Conservation (phyloP, 2,113 vertebrate genomes). For the Gallinago jamesoni region DNA sequence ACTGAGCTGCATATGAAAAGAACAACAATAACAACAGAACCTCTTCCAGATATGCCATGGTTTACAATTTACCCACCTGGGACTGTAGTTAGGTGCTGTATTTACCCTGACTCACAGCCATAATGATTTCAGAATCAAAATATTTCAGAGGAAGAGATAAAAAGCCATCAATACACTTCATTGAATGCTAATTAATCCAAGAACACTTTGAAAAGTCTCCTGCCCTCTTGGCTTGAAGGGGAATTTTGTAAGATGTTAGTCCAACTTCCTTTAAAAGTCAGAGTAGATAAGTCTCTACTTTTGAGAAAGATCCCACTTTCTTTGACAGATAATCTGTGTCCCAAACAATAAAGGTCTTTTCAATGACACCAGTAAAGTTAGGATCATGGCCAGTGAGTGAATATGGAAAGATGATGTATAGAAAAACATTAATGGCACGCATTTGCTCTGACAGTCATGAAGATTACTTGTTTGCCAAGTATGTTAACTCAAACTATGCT, state of each 20-base stretch:
- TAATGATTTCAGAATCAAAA: conserved; percentile 6
- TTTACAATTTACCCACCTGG: not conserved
- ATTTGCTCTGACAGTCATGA: not conserved
- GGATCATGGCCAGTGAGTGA: not conserved
- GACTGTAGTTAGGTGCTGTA: not conserved
- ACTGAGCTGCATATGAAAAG: conserved; percentile 2
- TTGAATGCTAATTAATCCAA: not conserved
- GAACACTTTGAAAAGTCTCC: not conserved
- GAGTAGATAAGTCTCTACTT: not conserved
- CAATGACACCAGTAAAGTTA: not conserved
- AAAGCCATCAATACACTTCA: not conserved
- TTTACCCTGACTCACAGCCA: not conserved
- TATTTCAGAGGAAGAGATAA: conserved; percentile 31
- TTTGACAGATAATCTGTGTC: not conserved
- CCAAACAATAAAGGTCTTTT: not conserved
- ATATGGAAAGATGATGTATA: not conserved
- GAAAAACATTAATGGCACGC: not conserved
- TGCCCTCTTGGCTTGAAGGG: not conserved
- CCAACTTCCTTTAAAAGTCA: not conserved
- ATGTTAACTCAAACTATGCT: not conserved
- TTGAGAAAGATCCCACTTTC: not conserved
- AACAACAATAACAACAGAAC: not conserved
- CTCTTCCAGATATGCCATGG: not conserved
- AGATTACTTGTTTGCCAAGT: not conserved
- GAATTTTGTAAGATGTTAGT: not conserved